A percentile compares a stretch with the other conserved stretches of the same genome.
Conservation (phyloP, 2,113 vertebrate genomes). For the Sakesphorus luctuosus region DNA sequence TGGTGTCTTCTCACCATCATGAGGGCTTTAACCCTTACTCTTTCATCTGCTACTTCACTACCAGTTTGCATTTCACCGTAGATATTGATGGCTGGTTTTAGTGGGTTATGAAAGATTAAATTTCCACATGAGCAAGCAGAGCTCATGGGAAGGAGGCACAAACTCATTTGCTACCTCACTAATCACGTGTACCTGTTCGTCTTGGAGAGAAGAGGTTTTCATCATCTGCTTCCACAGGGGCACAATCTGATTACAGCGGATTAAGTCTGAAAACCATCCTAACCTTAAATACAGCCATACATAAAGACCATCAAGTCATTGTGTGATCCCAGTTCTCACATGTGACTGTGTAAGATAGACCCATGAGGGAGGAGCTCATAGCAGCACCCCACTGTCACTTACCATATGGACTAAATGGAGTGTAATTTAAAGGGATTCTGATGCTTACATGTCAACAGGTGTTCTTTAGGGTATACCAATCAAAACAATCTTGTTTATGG, state of each 20-base stretch:
- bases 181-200: neutral
- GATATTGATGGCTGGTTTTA: neutral
- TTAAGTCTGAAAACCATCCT: slow-evolving; percentile 2
- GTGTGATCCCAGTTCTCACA: neutral
- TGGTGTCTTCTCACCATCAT: neutral
- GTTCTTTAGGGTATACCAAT: slow-evolving; percentile 22
- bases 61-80: neutral
- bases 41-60: neutral
- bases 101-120: neutral
- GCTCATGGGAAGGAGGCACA: neutral
- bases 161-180: neutral
- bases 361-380: neutral
- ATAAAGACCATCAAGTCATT: neutral
- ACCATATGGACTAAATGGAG: neutral
- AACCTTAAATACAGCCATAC: neutral
- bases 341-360: neutral
- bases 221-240: neutral
- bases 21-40: neutral
- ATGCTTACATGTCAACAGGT: slow-evolving; percentile 23
- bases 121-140: neutral
- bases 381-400: neutral
- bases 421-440: slow-evolving; percentile 15
- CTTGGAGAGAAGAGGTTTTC: neutral
- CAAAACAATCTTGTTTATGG: slow-evolving; percentile 43
- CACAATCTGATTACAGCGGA: neutral